Conservation (phyloP, 2,113 vertebrate genomes). For the Passer montanus region DNA sequence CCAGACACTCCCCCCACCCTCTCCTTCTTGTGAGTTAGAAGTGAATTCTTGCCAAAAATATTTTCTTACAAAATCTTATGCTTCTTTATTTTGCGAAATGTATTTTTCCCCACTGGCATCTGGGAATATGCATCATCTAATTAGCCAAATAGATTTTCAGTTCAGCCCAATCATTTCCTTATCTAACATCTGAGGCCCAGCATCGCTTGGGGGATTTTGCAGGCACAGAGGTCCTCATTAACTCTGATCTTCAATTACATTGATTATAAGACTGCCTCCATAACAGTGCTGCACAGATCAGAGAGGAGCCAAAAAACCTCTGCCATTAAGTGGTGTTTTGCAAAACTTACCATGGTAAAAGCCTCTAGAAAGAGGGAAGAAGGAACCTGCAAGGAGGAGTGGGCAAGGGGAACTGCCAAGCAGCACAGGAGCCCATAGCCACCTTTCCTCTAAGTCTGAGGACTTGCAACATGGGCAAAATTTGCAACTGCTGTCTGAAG, state of each 20-base stretch:
- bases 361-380: constrained; percentile 11
- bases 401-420: neutral
- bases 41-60: constrained; percentile 54
- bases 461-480: neutral
- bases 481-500: neutral
- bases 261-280: constrained; percentile 77
- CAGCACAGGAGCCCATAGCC: neutral
- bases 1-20: neutral
- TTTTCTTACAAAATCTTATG: constrained; percentile 64
- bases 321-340: constrained; percentile 47
- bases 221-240: constrained; percentile 79
- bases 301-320: constrained; percentile 49
- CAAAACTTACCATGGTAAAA: constrained; percentile 45
- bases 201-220: constrained; percentile 64
- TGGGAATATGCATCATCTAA: constrained; percentile 81
- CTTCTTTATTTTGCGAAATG: constrained; percentile 71
- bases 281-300: constrained; percentile 68
- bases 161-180: constrained; percentile 81
- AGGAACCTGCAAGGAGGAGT: neutral
- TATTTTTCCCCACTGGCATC: constrained; percentile 49
- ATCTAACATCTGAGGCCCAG: constrained; percentile 77
- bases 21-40: constrained; percentile 6
- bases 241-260: constrained; percentile 83
- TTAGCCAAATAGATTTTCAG: constrained; percentile 84
- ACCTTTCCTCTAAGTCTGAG: neutral